Percentiles rank a stretch among this genome's conserved stretches.
phyloP scores from a whole-genome alignment of 2,113 vertebrate species.

The Sceloporus undulatus region DNA sequence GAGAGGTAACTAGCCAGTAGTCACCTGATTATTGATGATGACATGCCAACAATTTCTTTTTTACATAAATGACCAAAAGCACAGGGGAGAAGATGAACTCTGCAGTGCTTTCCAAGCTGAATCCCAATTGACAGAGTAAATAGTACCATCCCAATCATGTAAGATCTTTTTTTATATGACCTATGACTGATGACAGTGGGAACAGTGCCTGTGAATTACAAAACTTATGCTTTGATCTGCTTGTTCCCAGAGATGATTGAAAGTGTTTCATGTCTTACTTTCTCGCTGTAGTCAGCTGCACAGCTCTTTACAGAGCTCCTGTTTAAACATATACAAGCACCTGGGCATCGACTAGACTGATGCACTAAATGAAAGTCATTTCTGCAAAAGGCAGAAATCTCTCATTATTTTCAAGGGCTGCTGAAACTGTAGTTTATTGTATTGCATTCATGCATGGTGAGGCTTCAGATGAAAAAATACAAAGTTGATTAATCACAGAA shows the following conservation, averaged over 20 bases:
- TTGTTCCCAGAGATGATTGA: conserved; percentile 50
- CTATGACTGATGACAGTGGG: conserved; percentile 1
- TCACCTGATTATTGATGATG: background rate
- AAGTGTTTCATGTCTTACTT: conserved; percentile 33
- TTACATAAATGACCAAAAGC: background rate
- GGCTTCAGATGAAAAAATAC: conserved; percentile 29
- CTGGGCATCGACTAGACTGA: conserved; percentile 41
- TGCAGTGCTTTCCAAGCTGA: background rate
- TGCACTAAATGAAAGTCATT: conserved; percentile 73
- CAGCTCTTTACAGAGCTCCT: conserved; percentile 64
- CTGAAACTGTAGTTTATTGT: conserved; percentile 76
- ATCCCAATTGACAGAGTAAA: background rate
- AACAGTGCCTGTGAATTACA: conserved; percentile 49
- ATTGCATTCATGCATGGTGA: conserved; percentile 55
- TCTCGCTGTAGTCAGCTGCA: conserved; percentile 63
- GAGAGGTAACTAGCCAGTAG: too few species aligned
- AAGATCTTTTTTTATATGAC: background rate
- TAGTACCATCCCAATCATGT: background rate
- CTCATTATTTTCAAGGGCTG: conserved; percentile 66
- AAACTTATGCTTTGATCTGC: conserved; percentile 35
- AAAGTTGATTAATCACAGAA: conserved; percentile 63
- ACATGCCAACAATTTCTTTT: background rate
- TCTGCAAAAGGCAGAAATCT: conserved; percentile 67
- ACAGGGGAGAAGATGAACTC: background rate
- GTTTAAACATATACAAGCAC: conserved; percentile 67